Conservation (phyloP, 2,888 invertebrate genomes). For the Campoplex nolae region DNA sequence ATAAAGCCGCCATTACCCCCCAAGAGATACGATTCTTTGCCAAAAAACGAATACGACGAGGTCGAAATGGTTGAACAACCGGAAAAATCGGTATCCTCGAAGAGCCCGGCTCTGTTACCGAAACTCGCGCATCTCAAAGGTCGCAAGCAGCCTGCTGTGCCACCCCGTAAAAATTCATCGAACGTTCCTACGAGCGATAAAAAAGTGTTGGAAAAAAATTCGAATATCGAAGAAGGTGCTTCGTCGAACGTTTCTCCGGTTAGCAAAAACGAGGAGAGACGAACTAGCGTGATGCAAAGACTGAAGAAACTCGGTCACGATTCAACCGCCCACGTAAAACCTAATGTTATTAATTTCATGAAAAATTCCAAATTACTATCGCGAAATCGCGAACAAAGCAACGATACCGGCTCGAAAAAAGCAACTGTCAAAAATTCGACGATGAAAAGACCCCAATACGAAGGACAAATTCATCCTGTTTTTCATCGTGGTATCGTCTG, state of each 20-base stretch:
- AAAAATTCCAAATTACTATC: constrained; percentile 78
- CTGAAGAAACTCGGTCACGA: constrained; percentile 77
- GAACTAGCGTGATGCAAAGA: constrained; percentile 78
- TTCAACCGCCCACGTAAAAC: constrained; percentile 77
- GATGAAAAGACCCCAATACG: constrained; percentile 86
- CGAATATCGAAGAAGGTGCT: background rate
- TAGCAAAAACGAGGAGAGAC: constrained; percentile 72
- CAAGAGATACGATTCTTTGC: constrained; percentile 88
- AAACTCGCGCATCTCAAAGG: constrained; percentile 77
- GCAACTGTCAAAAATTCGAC: constrained; percentile 68
- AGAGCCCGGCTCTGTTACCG: constrained; percentile 79
- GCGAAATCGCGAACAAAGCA: constrained; percentile 73
- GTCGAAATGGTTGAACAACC: constrained; percentile 76
- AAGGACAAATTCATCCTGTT: constrained; percentile 83
- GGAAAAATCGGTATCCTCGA: constrained; percentile 65
- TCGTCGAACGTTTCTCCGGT: background rate
- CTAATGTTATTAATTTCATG: constrained; percentile 80
- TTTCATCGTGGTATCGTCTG: constrained; percentile 88
- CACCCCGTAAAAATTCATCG: constrained; percentile 74
- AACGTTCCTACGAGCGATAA: constrained; percentile 70
- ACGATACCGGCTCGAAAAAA: constrained; percentile 67
- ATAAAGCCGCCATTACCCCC: constrained; percentile 87
- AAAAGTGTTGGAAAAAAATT: constrained; percentile 45
- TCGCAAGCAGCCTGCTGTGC: constrained; percentile 82
- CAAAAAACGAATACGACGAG: constrained; percentile 84